Evolutionary conservation across 2,113 vertebrate genomes (phyloP).

Genomic region (Carassius auratus): DNA sequence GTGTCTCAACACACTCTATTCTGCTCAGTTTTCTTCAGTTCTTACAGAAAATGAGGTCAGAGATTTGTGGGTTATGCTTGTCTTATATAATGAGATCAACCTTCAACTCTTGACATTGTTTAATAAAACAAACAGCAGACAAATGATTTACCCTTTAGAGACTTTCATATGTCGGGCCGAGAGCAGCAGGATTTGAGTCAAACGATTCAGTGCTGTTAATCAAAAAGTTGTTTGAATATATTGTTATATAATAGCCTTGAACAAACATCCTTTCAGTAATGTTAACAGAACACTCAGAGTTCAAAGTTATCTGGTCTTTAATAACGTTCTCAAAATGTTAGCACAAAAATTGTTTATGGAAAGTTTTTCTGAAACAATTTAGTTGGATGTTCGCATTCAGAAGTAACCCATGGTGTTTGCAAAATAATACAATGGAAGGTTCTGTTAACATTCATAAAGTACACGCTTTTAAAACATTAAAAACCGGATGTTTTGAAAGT

Average conservation of each 20-base stretch:
- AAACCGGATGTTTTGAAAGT: neutral
- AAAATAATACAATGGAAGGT: neutral
- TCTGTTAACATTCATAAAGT: neutral
- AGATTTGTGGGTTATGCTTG: neutral
- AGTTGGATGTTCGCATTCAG: neutral
- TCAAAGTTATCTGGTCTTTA: neutral
- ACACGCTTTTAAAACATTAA: no score
- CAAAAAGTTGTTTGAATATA: neutral
- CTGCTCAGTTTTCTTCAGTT: neutral
- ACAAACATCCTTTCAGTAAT: neutral
- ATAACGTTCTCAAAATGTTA: neutral
- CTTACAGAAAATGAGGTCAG: neutral
- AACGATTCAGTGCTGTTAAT: neutral
- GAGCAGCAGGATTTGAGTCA: neutral
- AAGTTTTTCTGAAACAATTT: neutral
- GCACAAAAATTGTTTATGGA: neutral
- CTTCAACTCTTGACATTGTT: neutral
- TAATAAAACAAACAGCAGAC: conserved; percentile 2
- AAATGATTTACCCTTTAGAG: neutral
- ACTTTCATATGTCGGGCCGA: neutral
- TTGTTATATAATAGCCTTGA: neutral
- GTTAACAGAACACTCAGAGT: neutral
- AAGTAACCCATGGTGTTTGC: neutral
- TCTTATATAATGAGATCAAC: conserved; percentile 7
- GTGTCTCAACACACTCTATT: neutral